Base-by-base conservation (phyloP, 2,888 invertebrate species). In the Xylocampa areola region DNA sequence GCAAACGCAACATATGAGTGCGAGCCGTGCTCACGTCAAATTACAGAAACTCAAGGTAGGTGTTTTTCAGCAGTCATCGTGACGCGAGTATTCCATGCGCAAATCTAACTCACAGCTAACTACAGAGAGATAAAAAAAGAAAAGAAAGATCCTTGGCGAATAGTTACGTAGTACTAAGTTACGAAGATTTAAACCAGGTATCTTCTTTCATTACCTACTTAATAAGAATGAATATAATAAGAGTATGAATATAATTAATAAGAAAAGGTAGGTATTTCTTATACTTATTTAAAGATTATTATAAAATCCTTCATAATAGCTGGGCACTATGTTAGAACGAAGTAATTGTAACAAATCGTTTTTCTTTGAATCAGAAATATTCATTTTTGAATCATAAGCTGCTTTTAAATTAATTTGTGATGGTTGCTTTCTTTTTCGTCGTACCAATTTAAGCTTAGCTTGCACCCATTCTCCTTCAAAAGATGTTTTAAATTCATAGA, bases 401-500 rank as follows among this genome's bases (percentile, higher is more conserved):
- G 47, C 23, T 47, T 47, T 47, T 47, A 47, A 47, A 47, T 35
- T 41, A 14, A 41, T 41, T 41, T 41, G 27, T 41, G 17, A 27
- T 41, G 29, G 41, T 27, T 41, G 41, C 27, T 27, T 41, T 13
- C 23, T 41, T 27, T 41, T 25, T 41, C 41, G 27, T 29, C 41
- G 25, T 14, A 29, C 25, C 25, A 17, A 27, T 41, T 41, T 41
- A 27, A 41, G 41, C 25, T 27, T 25, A 41, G 27, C 41, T 17
- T 41, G 41, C 29, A 41, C 29, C 41, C 41, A 29, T 29, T 41
- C 41, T 41, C 41, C 41, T 27, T 41, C 41, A 27, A 41, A 41
- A 41, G 41, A 47, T 47, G 33, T 47, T 47, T 47, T 47, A 33
- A 47, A 47, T 47, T 47, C 36, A 35, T 47, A 47, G 27, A 47